Evolutionary conservation across 2,797 vertebrate genomes (phyloP), one percentile per base, ranked within the genome.

Genomic region (Onychomys arenicola): DNA sequence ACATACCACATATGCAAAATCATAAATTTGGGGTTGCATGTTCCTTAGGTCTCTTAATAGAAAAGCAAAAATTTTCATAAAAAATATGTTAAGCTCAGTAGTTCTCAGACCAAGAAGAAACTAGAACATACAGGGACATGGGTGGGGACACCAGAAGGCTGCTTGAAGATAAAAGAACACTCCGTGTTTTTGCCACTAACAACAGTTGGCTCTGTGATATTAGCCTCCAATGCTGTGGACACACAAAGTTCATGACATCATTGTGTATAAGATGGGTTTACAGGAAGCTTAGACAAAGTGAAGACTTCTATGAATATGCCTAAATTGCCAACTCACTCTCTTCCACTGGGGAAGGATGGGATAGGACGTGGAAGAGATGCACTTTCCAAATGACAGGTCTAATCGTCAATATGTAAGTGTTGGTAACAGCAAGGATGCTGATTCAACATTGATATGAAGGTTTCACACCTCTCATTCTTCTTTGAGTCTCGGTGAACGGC

Each of bases 51-150:
- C n/a, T 95, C 19, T 83, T 94, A n/a, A 0, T 67, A 67, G 87
- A 37, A 93, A 59, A 91, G 29, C 32, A 85, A 49, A 88, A 73
- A 27, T 83, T 96, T 81, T 88, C 29, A 84, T 40, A 76, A 88
- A 95, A 93, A 77, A 43, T 93, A 16, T 27, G 87, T 69, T 93
- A 90, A 73, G 0, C 32, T 89, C 91, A 43, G 2, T n/a, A 85
- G 17, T 88, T 71, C 76, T 96, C 32, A 76, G 71, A 90, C 73
- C 17, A 90, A 73, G 13, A 46, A 29, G 55, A 34, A 46, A 65
- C 83, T 84, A 32, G 6, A n/a, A 34, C 34, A 52, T 78, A 2
- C 12, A 69, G 19, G 37, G 13, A 91, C 88, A 91, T 59, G 88
- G 43, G 7, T 1, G 32, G 5, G 61, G 76, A n/a, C 34, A 75